Conservation (phyloP, 53 echinoderm and acorn worm genomes). For the Zoroaster sp. region DNA sequence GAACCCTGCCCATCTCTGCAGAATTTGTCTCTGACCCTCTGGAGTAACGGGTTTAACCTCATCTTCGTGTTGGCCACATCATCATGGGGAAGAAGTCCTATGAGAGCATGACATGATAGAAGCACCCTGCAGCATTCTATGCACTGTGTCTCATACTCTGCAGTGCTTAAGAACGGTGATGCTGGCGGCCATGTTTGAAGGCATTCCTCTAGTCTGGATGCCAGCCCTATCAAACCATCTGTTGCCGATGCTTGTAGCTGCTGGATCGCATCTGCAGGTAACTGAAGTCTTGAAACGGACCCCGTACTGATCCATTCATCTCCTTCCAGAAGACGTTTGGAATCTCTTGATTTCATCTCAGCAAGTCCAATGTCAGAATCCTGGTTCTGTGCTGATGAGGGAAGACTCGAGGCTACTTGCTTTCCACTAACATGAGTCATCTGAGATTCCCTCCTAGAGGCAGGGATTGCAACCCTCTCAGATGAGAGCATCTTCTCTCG, state of each 20-base stretch:
- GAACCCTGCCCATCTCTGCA: neutral
- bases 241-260: neutral
- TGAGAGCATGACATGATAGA: neutral
- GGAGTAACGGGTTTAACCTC: neutral
- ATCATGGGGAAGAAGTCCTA: neutral
- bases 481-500: neutral
- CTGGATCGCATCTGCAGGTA: neutral
- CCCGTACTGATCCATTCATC: neutral
- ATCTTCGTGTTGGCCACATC: neutral
- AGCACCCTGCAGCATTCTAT: slow-evolving; percentile 30
- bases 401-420: neutral
- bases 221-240: neutral
- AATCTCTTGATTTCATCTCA: neutral
- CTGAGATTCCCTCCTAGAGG: too few species aligned
- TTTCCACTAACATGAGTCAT: neutral
- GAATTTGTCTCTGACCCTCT: neutral
- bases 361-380: neutral
- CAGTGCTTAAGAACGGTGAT: slow-evolving; percentile 3
- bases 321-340: neutral
- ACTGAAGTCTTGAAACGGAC: neutral
- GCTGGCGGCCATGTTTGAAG: neutral
- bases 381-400: neutral
- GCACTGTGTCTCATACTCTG: slow-evolving; percentile 26
- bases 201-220: slow-evolving; percentile 18
- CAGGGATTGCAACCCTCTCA: too few species aligned